phyloP scores from a whole-genome alignment of 2,888 invertebrate species.

The Perdita meconis region DNA sequence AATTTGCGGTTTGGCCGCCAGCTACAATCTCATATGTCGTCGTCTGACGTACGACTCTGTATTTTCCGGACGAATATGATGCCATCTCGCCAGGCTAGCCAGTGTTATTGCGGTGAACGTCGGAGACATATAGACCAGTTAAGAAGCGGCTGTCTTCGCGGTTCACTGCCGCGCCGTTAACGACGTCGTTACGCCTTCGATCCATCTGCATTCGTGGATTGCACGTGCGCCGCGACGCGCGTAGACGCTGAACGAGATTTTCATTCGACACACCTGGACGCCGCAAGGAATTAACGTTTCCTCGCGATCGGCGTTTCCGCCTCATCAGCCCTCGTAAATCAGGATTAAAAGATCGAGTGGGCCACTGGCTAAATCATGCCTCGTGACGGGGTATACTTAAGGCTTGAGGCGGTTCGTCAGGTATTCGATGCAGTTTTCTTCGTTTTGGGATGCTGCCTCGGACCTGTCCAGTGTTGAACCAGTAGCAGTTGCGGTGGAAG shows the following conservation, averaged over 20 bases:
- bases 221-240: constrained; percentile 45
- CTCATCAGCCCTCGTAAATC: constrained; percentile 70
- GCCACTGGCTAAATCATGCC: constrained; percentile 49
- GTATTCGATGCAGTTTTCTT: constrained; percentile 17
- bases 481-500: constrained; percentile 23
- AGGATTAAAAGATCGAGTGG: constrained; percentile 66
- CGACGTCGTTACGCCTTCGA: constrained; percentile 73
- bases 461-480: constrained; percentile 24
- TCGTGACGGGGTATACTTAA: constrained; percentile 34
- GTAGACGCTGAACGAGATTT: constrained; percentile 29
- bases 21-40: constrained; percentile 41
- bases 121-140: constrained; percentile 37
- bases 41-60: constrained; percentile 57
- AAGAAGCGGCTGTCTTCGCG: constrained; percentile 65
- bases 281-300: constrained; percentile 46
- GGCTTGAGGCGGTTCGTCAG: constrained; percentile 13
- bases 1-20: constrained; percentile 28
- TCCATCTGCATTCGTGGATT: constrained; percentile 52
- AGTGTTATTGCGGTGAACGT: constrained; percentile 43
- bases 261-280: constrained; percentile 53
- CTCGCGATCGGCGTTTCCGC: constrained; percentile 62
- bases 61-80: constrained; percentile 67
- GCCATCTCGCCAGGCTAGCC: constrained; percentile 43
- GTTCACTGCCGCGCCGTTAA: constrained; percentile 71
- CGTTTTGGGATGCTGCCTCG: background rate